Evolutionary conservation across 2,113 vertebrate genomes (phyloP), one percentile per base, ranked within the genome.

Genomic region (Pipra filicauda): DNA sequence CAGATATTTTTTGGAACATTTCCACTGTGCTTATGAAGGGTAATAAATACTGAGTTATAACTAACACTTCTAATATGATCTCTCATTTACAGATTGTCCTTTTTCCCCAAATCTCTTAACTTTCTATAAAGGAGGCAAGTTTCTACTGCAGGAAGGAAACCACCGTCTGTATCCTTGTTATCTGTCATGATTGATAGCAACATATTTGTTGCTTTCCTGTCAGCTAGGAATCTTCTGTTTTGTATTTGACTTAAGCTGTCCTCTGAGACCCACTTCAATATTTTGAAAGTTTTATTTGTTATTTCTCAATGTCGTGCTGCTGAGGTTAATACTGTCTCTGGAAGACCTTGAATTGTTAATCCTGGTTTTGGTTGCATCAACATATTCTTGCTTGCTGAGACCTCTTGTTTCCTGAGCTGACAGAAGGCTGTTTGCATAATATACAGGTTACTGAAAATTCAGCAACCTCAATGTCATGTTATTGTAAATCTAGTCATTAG

Each of bases 281-380:
- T 30, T 82, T 28, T 65, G 26, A 33, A 86, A 80, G 11, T 64
- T 93, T 84, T 30, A 52, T 92, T 75, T 89, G 49, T 80, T 74
- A 52, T 76, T 37, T 78, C 48, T 74, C 7, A 41, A 12, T 70
- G 21, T 15, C 79, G 6, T 87, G 52, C 12, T 81, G n/a, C 39
- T 78, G 52, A 84, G 43, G 55, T 41, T 86, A 81, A 72, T 65
- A 17, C 17, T 64, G 21, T 57, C 18, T 94, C 33, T 88, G 30
- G 57, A 77, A 96, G 54, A 91, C 77, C 44, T 72, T 93, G 73
- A 92, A 92, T 89, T 75, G 31, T 51, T 77, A 80, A 94, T 87
- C 93, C 66, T 84, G 69, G 15, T 73, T 78, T 81, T 92, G 35
- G 11, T 44, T 95, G 49, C 39, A 73, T 66, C 62, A 91, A 88